Evolutionary conservation across 2,113 vertebrate genomes (phyloP).

Genomic region (Spermophilus dauricus): DNA sequence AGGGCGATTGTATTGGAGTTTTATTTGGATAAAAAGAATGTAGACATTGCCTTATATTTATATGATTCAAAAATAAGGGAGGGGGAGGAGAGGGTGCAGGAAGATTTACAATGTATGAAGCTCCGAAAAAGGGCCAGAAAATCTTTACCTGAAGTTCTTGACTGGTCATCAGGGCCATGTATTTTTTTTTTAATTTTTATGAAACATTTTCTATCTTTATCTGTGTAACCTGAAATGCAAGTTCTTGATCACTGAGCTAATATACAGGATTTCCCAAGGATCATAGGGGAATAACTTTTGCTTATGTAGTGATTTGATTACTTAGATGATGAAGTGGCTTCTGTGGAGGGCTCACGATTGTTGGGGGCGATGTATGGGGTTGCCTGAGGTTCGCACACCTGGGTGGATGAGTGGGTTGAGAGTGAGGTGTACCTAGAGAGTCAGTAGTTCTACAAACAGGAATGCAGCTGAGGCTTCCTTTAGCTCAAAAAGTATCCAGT

Average conservation of each 20-base stretch:
- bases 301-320: not conserved
- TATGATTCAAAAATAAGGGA: not conserved
- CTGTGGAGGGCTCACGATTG: not conserved
- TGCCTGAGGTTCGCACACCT: rapidly evolving
- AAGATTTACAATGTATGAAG: slow-evolving; percentile 22
- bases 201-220: slow-evolving; percentile 27
- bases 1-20: not conserved
- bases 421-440: not conserved
- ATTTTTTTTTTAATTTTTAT: slow-evolving; percentile 41
- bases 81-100: not conserved
- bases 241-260: not conserved
- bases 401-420: not conserved
- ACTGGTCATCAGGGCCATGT: not conserved
- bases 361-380: not conserved
- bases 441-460: not conserved
- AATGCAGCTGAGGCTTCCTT: not conserved
- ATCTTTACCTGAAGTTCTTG: slow-evolving; percentile 43
- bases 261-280: not conserved
- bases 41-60: not conserved
- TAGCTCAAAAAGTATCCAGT: not conserved
- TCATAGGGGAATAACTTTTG: not conserved
- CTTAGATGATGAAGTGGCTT: not conserved
- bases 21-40: slow-evolving; percentile 5
- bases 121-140: not conserved
- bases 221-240: not conserved